Evolutionary conservation across 2,797 vertebrate genomes (phyloP), one percentile per base, ranked within the genome.

Genomic region (Oreortyx pictus): DNA sequence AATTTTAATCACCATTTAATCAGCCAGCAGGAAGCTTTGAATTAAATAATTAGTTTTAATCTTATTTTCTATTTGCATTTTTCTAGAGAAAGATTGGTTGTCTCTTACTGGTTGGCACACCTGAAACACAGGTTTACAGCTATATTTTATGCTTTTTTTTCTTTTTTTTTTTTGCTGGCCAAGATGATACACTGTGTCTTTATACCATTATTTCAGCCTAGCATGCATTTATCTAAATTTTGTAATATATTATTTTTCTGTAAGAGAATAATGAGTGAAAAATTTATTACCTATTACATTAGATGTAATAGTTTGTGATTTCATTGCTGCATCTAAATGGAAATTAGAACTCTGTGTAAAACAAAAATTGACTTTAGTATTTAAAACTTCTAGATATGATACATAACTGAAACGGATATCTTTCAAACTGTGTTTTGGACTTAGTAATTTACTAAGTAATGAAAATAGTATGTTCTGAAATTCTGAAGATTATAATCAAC

Each of bases 1-100:
- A 77, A 47, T 94, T 96, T 92, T 93, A 96, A 94, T 95, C 88
- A 86, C 47, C 79, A 57, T 82, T 52, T 93, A 84, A 91, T 95
- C 95, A 95, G 57, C 67, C 29, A 84, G 68, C 52, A 86, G 83
- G 83, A 90, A 88, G 44, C 77, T 89, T 71, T 89, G 80, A 92
- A 93, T 87, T 95, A 83, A 83, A 39, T 70, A 95, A 94, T 94
- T 77, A 93, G 15, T 72, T 90, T 94, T 94, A 89, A 92, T 88
- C 56, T 91, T 89, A 52, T 33, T 94, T 92, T 73, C 67, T 44
- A 59, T 93, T 91, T 91, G 25, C 60, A 49, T 92, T 93, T 95
- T 92, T 77, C 64, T 86, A 71, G 81, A 54, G 57, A 81, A 81
- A 70, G 46, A n/a, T 23, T 74, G 14, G 25, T 72, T 95, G 35